A percentile compares a stretch with the other conserved stretches of the same genome.
phyloP scores from a whole-genome alignment of 2,888 invertebrate genomes.

The Erynnis tages region DNA sequence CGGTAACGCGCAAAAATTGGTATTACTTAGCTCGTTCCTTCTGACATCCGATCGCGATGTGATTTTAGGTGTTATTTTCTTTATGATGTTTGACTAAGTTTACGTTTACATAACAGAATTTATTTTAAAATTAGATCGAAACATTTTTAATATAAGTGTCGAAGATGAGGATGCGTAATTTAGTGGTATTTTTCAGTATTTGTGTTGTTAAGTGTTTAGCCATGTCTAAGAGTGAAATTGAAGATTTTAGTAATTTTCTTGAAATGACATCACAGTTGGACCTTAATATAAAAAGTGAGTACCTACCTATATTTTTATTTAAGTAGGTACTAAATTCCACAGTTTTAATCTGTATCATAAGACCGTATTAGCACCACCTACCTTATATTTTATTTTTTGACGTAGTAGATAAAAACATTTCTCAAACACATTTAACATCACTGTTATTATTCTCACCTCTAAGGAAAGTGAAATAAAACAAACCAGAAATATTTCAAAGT shows the following conservation, averaged over 20 bases:
- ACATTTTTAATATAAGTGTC: conserved; percentile 9
- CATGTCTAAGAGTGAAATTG: conserved; percentile 62
- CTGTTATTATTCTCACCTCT: background rate
- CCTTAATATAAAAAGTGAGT: conserved; percentile 71
- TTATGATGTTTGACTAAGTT: conserved; percentile 32
- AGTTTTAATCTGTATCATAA: background rate
- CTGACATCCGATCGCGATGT: conserved; percentile 8
- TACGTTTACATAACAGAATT: background rate
- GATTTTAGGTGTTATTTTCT: conserved; percentile 17
- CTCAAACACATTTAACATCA: background rate
- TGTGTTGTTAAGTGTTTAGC: conserved; percentile 58
- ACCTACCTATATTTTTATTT: background rate
- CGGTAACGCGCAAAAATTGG: conserved; percentile 43
- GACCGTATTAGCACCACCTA: no score
- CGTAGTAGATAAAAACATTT: background rate
- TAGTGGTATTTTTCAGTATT: conserved; percentile 51
- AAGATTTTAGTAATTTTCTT: conserved; percentile 68
- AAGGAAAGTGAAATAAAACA: background rate
- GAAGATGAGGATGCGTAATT: conserved; percentile 53
- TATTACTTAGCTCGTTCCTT: background rate
- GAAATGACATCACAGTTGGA: conserved; percentile 67
- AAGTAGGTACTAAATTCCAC: background rate
- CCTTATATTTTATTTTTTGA: background rate
- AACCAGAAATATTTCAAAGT: background rate
- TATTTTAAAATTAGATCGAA: conserved; percentile 2